phyloP scores from a whole-genome alignment of 2,113 vertebrate species.

The Rhinolophus sinicus region DNA sequence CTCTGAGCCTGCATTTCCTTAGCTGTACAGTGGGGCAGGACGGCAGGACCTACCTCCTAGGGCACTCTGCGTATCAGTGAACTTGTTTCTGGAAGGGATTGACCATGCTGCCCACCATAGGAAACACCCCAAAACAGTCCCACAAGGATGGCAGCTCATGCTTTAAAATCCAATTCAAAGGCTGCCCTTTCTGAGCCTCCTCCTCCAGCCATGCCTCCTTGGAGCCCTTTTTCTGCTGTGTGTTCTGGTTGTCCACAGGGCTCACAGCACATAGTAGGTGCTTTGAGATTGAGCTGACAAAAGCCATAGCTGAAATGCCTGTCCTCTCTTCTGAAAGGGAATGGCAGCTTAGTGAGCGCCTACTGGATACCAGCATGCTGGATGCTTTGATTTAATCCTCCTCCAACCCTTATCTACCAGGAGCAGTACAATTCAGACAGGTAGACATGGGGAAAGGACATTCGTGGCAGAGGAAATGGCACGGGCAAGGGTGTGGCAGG shows the following conservation, averaged over 20 bases:
- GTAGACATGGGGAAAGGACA: rapidly evolving
- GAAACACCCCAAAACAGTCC: not conserved
- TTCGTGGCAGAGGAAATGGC: not conserved
- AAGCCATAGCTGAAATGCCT: not conserved
- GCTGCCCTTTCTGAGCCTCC: not conserved
- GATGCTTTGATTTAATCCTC: not conserved
- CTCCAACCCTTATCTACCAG: not conserved
- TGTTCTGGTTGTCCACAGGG: not conserved
- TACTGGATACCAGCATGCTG: not conserved
- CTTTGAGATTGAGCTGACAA: not conserved
- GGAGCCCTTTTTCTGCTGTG: not conserved
- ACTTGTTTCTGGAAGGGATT: not conserved
- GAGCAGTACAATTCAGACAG: not conserved
- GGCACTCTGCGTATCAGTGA: not conserved
- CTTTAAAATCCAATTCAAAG: not conserved
- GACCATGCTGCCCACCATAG: not conserved
- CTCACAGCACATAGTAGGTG: not conserved
- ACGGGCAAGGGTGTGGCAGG: too few relatives aligned
- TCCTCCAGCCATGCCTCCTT: not conserved
- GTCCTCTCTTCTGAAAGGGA: not conserved
- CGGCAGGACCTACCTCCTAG: too few relatives aligned
- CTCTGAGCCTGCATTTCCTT: not conserved
- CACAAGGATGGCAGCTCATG: rapidly evolving
- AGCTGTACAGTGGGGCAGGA: not conserved
- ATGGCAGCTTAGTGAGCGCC: too few relatives aligned